phyloP scores from a whole-genome alignment of 1,140 invertebrate species.

The Centruroides vittatus region DNA sequence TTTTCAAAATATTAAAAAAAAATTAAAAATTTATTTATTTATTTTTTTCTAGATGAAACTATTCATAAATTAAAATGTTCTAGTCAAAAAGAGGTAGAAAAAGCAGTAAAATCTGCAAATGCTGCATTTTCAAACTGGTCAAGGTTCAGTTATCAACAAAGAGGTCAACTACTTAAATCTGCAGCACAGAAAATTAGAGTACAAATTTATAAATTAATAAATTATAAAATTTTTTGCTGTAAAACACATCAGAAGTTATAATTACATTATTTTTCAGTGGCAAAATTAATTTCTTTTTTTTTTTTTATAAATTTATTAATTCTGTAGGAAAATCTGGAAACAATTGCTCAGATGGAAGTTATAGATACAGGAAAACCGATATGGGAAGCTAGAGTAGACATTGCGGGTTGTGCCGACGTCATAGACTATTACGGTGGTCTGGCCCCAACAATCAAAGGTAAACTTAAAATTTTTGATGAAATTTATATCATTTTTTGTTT shows the following conservation, averaged over 20 bases:
- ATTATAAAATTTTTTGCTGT: not conserved
- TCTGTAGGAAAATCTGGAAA: slow-evolving; percentile 30
- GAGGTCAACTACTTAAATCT: slow-evolving; percentile 4
- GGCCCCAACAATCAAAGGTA: slow-evolving; percentile 20
- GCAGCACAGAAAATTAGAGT: slow-evolving; percentile 9
- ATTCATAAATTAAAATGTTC: slow-evolving; percentile 13
- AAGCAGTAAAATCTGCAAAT: slow-evolving; percentile 30
- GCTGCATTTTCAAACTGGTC: slow-evolving; percentile 18
- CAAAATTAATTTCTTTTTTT: not conserved
- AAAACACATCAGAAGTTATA: no score
- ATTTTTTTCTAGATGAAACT: not conserved
- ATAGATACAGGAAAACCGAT: slow-evolving; percentile 45
- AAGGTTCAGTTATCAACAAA: not conserved
- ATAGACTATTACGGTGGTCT: slow-evolving; percentile 14
- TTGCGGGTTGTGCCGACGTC: slow-evolving; percentile 35
- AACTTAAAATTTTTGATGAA: slow-evolving; percentile 35
- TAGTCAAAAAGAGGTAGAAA: slow-evolving; percentile 29
- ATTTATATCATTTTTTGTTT: no score
- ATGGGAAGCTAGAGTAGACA: slow-evolving; percentile 35
- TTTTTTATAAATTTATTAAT: slow-evolving; percentile 19
- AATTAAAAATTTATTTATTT: not conserved
- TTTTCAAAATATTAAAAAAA: not conserved
- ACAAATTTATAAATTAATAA: not conserved
- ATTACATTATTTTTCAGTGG: no score
- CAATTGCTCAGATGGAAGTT: slow-evolving; percentile 39